phyloP scores from a whole-genome alignment of 64 coral and sea anemone genomes.

The Hydrozoanthus tunicans region DNA sequence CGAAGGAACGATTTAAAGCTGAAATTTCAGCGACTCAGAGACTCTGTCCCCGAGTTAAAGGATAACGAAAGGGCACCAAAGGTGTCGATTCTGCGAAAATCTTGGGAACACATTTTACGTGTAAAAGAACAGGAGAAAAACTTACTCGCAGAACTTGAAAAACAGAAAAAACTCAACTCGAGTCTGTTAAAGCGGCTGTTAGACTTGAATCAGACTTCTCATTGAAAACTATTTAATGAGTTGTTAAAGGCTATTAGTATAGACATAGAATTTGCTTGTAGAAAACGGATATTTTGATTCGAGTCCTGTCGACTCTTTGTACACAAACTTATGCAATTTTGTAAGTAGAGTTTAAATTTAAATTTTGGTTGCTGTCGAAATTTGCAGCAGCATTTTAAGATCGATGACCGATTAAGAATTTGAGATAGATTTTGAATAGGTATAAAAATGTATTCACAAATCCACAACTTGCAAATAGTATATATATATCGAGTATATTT shows the following conservation, averaged over 20 bases:
- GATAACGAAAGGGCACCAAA: conserved; percentile 97
- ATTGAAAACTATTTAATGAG: conserved; percentile 29
- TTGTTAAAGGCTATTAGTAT: conserved; percentile 29
- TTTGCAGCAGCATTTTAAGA: background rate
- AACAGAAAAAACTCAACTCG: conserved; percentile 89
- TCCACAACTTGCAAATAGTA: conserved; percentile 20
- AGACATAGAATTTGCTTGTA: conserved; percentile 9
- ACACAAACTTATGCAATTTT: conserved; percentile 11
- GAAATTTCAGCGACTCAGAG: conserved; percentile 95
- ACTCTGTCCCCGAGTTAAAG: conserved; percentile 90
- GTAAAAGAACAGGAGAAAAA: conserved; percentile 90
- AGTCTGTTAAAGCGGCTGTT: conserved; percentile 77
- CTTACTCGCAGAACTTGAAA: conserved; percentile 78
- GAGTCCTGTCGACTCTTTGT: conserved; percentile 37
- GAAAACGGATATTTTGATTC: background rate
- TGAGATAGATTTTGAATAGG: background rate
- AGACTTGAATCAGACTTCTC: conserved; percentile 59
- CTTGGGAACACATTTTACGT: conserved; percentile 84
- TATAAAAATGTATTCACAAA: conserved; percentile 27
- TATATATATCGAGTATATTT: background rate
- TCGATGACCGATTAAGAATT: background rate
- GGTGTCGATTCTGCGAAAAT: conserved; percentile 93
- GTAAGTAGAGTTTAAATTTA: conserved; percentile 32
- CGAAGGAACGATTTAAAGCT: conserved; percentile 95
- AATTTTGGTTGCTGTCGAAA: conserved; percentile 24